A percentile compares a stretch with the other conserved stretches of the same genome.
These are phyloP conservation scores for Plagodis pulveraria DNA, from an alignment of 2,888 invertebrate genomes.

Conservation along the genomic window DNA sequence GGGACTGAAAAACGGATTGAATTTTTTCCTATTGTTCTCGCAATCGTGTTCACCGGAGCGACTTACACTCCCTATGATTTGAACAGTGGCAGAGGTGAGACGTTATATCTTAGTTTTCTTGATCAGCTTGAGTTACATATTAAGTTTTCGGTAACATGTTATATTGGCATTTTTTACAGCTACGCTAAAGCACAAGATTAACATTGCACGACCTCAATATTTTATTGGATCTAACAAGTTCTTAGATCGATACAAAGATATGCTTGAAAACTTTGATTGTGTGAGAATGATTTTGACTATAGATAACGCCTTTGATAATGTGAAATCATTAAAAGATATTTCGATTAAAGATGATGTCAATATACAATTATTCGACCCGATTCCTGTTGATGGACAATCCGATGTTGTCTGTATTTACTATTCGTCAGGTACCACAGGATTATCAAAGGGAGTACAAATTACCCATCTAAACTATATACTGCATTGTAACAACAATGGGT, in stretches of 20 bases:
- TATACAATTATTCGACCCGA: conserved; percentile 65
- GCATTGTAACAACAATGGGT: conserved; percentile 60
- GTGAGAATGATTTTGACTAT: conserved; percentile 56
- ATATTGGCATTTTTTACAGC: conserved; percentile 66
- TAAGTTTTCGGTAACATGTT: too few relatives aligned
- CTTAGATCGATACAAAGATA: conserved; percentile 63
- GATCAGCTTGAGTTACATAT: conserved; percentile 10
- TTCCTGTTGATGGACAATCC: conserved; percentile 68
- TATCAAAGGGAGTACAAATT: conserved; percentile 88
- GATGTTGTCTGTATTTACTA: conserved; percentile 80
- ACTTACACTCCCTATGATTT: conserved; percentile 61
- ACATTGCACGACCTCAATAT: conserved; percentile 87
- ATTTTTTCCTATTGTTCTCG: conserved; percentile 79
- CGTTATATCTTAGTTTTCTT: too few relatives aligned
- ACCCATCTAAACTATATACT: conserved; percentile 84
- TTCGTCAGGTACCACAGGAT: conserved; percentile 89
- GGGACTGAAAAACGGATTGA: conserved; percentile 86
- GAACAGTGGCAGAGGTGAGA: conserved; percentile 56
- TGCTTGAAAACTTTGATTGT: conserved; percentile 52
- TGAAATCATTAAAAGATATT: conserved; percentile 46
- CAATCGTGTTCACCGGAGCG: conserved; percentile 74
- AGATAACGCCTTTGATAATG: conserved; percentile 47
- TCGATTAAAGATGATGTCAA: conserved; percentile 50
- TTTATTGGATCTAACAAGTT: conserved; percentile 86
- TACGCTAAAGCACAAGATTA: conserved; percentile 86